phyloP scores from a whole-genome alignment of 2,113 vertebrate species.

The Labeo catla region DNA sequence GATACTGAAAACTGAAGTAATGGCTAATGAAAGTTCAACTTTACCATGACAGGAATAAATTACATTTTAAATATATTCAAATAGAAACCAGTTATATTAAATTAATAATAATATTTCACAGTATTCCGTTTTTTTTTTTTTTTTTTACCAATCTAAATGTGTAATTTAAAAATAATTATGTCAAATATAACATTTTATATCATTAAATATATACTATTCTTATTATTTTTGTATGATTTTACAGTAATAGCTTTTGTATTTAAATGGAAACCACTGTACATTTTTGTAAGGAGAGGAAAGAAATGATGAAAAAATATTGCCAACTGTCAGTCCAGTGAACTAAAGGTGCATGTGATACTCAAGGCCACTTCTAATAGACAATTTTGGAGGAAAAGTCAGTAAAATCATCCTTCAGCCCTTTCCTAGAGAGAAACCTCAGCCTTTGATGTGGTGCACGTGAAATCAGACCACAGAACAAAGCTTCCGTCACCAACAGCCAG shows the following conservation, averaged over 20 bases:
- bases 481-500: constrained; percentile 83
- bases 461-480: constrained; percentile 94
- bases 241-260: neutral
- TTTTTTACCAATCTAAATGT: neutral
- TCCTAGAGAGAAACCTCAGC: constrained; percentile 47
- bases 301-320: neutral
- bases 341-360: neutral
- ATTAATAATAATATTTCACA: neutral
- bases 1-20: too few species aligned
- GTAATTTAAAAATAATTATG: neutral
- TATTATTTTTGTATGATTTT: neutral
- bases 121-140: neutral
- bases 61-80: too few species aligned
- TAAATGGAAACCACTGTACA: neutral
- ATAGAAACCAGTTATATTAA: too few species aligned
- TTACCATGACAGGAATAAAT: too few species aligned
- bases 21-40: too few species aligned
- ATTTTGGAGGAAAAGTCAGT: neutral
- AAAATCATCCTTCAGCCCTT: constrained; percentile 8
- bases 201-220: neutral
- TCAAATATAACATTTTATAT: neutral
- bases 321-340: neutral
- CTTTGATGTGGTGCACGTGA: constrained; percentile 94
- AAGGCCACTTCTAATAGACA: constrained; percentile 8
- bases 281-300: neutral